phyloP scores from a whole-genome alignment of 1,140 invertebrate genomes.

The Caenorhabditis tropicalis region DNA sequence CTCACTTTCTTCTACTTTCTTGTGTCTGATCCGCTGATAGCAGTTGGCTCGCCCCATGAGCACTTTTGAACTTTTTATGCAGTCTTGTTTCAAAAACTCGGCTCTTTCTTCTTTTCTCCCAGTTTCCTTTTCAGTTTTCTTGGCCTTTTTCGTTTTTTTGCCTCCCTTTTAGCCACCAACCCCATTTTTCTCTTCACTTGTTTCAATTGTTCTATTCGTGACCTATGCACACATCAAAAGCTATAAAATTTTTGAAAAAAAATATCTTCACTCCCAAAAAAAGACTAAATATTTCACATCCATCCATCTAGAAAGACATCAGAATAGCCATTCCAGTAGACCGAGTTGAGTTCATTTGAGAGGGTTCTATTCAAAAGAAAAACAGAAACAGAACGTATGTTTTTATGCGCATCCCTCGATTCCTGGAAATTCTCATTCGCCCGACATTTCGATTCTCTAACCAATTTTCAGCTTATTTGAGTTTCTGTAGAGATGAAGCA shows the following conservation, averaged over 20 bases:
- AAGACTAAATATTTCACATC: slow-evolving; percentile 12
- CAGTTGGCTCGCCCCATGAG: slow-evolving; percentile 24
- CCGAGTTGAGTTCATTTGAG: neutral
- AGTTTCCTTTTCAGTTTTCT: neutral
- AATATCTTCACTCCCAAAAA: neutral
- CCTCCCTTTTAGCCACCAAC: neutral
- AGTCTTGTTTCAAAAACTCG: slow-evolving; percentile 26
- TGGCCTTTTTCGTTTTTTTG: neutral
- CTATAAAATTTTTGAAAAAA: neutral
- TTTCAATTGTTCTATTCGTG: neutral
- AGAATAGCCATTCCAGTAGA: neutral
- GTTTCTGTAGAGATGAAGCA: neutral
- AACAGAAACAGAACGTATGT: slow-evolving; percentile 1
- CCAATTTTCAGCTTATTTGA: neutral
- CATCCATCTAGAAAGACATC: slow-evolving; percentile 1
- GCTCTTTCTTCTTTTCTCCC: neutral
- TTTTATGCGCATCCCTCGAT: neutral
- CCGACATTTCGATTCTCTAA: neutral
- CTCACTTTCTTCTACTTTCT: neutral
- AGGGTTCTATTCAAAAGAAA: neutral
- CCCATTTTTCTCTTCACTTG: neutral
- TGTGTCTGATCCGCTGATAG: slow-evolving; percentile 28
- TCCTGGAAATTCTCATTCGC: neutral
- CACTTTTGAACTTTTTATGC: slow-evolving; percentile 38
- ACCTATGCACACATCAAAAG: neutral